Percentiles rank a stretch among this genome's conserved stretches.
Conservation (phyloP, 2,888 invertebrate genomes). For the Chouioia cunea region DNA sequence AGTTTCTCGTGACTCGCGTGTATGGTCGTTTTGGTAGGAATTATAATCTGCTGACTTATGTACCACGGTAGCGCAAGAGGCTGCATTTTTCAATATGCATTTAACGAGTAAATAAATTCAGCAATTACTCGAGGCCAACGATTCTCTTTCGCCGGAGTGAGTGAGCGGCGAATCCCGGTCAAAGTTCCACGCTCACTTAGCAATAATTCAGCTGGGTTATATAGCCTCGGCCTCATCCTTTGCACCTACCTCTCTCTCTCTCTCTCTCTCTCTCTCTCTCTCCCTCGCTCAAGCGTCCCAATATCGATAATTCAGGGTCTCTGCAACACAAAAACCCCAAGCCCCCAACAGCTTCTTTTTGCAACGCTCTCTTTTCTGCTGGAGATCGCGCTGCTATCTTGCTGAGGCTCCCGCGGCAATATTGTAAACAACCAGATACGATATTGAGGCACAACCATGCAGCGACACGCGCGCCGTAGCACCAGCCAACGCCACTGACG, state of each 20-base stretch:
- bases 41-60: too few species aligned
- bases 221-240: conserved; percentile 49
- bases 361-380: conserved; percentile 34
- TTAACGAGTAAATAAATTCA: conserved; percentile 48
- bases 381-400: conserved; percentile 7
- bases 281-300: conserved; percentile 56
- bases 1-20: not conserved
- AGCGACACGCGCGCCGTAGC: conserved; percentile 2
- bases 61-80: too few species aligned
- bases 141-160: conserved; percentile 4
- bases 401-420: conserved; percentile 42
- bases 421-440: conserved; percentile 49
- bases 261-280: conserved; percentile 40
- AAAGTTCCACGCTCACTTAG: conserved; percentile 62
- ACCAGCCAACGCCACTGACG: conserved; percentile 11
- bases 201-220: conserved; percentile 61
- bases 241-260: conserved; percentile 36
- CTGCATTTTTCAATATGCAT: conserved; percentile 43
- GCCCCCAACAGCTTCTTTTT: conserved; percentile 54
- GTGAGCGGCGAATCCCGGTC: conserved; percentile 53
- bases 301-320: conserved; percentile 66
- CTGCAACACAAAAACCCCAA: conserved; percentile 53
- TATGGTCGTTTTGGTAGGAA: too few species aligned
- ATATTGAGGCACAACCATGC: conserved; percentile 26
- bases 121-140: conserved; percentile 12